phyloP scores from a whole-genome alignment of 2,797 vertebrate genomes.

The Setipinna tenuifilis region DNA sequence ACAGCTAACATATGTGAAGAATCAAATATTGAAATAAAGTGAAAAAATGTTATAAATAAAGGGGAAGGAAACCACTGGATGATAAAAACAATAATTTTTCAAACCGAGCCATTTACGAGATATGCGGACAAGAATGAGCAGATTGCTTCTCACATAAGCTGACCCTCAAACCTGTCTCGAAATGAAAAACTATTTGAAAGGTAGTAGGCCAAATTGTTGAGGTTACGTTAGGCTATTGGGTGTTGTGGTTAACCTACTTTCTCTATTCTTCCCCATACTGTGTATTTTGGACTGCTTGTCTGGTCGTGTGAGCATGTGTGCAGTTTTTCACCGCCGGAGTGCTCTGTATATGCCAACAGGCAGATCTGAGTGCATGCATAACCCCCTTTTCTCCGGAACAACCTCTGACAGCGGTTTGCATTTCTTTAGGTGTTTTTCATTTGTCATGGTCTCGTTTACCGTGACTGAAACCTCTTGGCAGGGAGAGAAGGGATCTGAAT shows the following conservation, averaged over 20 bases:
- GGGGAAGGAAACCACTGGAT: conserved; percentile 2
- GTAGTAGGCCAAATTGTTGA: conserved; percentile 23
- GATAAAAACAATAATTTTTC: conserved; percentile 21
- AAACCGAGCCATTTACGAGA: conserved; percentile 6
- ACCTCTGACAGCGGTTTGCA: conserved; percentile 26
- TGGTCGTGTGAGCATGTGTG: conserved; percentile 33
- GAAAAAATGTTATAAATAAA: neutral
- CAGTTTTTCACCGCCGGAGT: conserved; percentile 28
- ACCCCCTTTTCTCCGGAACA: conserved; percentile 23
- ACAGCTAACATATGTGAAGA: conserved; percentile 2
- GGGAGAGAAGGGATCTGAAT: conserved; percentile 43
- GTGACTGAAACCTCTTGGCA: conserved; percentile 41
- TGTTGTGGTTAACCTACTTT: conserved; percentile 47
- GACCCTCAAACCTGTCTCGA: conserved; percentile 32
- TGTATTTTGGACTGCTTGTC: conserved; percentile 40
- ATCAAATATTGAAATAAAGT: conserved; percentile 22
- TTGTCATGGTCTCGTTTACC: neutral
- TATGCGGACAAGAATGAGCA: conserved; percentile 23
- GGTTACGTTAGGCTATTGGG: conserved; percentile 39
- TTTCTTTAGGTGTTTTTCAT: conserved; percentile 47
- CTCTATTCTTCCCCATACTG: conserved; percentile 38
- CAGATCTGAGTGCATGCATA: conserved; percentile 40
- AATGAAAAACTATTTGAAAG: conserved; percentile 36
- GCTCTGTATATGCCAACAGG: conserved; percentile 33
- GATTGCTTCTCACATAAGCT: conserved; percentile 29